Conservation (phyloP, 1,140 invertebrate species). For the Trichonephila clavata region DNA sequence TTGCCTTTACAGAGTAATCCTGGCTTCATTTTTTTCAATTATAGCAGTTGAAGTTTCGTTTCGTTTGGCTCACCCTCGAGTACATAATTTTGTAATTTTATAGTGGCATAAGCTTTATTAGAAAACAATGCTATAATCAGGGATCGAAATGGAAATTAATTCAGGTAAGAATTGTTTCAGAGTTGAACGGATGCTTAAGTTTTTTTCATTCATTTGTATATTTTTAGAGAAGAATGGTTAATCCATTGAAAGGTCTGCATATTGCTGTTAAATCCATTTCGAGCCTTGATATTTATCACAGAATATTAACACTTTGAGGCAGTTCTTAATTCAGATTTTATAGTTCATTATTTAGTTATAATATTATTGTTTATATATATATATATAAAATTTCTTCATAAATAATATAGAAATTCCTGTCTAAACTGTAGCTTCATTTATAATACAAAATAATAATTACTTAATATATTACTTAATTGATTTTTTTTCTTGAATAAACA, state of each 20-base stretch:
- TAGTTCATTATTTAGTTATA: no score
- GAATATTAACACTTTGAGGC: no score
- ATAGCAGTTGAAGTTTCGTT: constrained; percentile 3
- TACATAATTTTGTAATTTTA: neutral
- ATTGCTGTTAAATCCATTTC: neutral
- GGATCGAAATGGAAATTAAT: neutral
- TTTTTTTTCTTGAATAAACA: no score
- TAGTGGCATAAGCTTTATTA: constrained; percentile 7
- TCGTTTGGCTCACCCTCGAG: constrained; percentile 21
- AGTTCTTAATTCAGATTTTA: no score
- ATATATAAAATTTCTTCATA: no score
- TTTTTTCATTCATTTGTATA: neutral
- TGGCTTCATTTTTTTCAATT: constrained; percentile 30
- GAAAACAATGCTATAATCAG: neutral
- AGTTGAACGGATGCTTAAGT: no score
- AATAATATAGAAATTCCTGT: no score
- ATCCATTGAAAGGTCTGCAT: neutral
- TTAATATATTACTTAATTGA: no score
- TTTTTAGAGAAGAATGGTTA: neutral
- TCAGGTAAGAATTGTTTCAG: neutral
- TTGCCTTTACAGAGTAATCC: neutral
- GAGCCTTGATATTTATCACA: neutral
- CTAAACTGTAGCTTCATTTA: no score
- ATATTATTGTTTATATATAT: no score
- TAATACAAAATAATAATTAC: no score